Conservation (phyloP, 2,113 vertebrate species). For the Barnardius zonarius region DNA sequence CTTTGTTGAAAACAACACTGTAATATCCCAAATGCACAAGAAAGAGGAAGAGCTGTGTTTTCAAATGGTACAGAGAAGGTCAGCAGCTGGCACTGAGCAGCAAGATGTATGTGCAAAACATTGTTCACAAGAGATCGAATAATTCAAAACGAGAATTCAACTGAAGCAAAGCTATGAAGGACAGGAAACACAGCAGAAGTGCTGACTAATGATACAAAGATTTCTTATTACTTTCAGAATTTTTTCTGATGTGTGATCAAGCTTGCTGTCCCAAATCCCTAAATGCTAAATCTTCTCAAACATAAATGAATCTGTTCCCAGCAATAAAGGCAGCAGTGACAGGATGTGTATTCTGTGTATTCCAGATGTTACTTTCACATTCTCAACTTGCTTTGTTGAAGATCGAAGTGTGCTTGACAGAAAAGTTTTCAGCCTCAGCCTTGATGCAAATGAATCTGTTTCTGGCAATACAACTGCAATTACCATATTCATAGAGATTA, state of each 20-base stretch:
- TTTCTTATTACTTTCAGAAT: background rate
- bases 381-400: background rate
- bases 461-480: background rate
- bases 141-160: background rate
- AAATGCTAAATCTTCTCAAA: background rate
- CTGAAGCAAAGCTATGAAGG: background rate
- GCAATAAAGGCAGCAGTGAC: background rate
- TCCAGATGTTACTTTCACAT: background rate
- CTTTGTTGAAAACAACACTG: background rate
- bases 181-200: background rate
- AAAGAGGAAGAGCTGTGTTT: background rate
- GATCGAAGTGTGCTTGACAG: background rate
- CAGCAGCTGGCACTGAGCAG: background rate
- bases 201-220: background rate
- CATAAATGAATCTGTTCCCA: background rate
- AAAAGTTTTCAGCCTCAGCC: background rate
- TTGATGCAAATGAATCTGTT: background rate
- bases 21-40: background rate
- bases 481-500: slow-evolving; percentile 21
- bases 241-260: background rate
- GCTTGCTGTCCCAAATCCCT: background rate
- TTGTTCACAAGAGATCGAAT: background rate
- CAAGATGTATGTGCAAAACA: accelerated
- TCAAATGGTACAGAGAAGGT: background rate
- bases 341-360: background rate